A percentile compares a stretch with the other conserved stretches of the same genome.
Conservation (phyloP, 2,113 vertebrate genomes). For the Lanius collurio region DNA sequence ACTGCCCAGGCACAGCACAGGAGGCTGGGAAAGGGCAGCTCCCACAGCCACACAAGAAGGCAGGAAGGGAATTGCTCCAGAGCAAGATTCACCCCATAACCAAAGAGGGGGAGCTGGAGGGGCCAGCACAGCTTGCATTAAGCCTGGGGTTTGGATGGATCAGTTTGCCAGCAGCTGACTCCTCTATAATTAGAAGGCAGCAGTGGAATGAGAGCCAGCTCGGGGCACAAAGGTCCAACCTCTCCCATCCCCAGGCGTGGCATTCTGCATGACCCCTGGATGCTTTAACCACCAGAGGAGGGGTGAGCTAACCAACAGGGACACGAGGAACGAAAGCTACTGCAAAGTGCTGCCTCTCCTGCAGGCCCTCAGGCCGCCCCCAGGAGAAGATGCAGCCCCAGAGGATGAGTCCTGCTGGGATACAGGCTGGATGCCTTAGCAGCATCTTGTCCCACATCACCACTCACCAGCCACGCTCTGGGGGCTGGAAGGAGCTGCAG, state of each 20-base stretch:
- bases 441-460: not conserved
- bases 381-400: fast-evolving
- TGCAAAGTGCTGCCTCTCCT: not conserved
- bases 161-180: constrained; percentile 30
- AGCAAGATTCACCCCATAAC: not conserved
- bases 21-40: not conserved
- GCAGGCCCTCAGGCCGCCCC: not conserved
- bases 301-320: fast-evolving
- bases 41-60: not conserved
- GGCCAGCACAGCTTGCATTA: not conserved
- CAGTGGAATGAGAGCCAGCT: not conserved
- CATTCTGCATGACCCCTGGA: not conserved
- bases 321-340: fast-evolving
- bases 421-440: fast-evolving
- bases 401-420: not conserved
- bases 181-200: constrained; percentile 33
- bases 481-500: not conserved
- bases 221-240: not conserved
- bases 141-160: constrained; percentile 38
- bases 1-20: not conserved
- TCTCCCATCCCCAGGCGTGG: not conserved
- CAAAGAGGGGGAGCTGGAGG: not conserved
- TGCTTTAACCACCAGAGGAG: fast-evolving
- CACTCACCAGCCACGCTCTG: fast-evolving
- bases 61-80: not conserved